Base-by-base conservation (phyloP, 2,888 invertebrate genomes). In the Ypsolopha sequella region DNA sequence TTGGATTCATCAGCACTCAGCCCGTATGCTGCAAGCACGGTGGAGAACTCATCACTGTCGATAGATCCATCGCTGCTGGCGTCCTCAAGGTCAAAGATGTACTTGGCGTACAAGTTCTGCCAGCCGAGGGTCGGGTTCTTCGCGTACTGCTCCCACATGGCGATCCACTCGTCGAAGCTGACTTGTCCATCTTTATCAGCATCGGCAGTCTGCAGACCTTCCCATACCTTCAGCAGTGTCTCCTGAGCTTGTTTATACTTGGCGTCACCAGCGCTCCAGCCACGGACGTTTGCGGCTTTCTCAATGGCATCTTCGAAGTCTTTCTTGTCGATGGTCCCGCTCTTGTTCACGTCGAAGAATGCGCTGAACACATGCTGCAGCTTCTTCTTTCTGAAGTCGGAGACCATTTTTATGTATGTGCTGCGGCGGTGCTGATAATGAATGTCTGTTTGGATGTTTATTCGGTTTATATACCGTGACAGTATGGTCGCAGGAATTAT, bases 331-430 rank as follows among this genome's bases (percentile, higher is more conserved):
- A 96, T 94, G 56, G 91, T 91, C 10, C 96, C 96, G 76, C 95
- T 96, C 68, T 91, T 91, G 80, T 96, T 94, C 59, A 93, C 92
- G 87, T 96, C 96, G 65, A 95, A 95, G 84, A 95, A 95, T 47
- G 93, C 92, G 71, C 92, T 92, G 89, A 95, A 96, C 52, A 95
- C 92, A 80, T 93, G 93, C 60, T 93, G 89, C 39, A 95, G 89
- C 80, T 96, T 96, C 89, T 94, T 94, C 87, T 92, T 94, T 73
- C 95, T 93, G 82, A 95, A 96, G 63, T 94, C 94, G 58, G 95
- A 94, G 77, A 95, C 92, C 81, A 84, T 84, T 70, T 76, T 81
- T 91, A 9, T 9, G 6, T 10, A 11, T 44, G n/a, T 39, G 33
- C 14, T 34, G 36, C 36, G n/a, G 36, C 6, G 13, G 36, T 2